phyloP scores from a whole-genome alignment of 64 coral and sea anemone genomes.

The Stichodactyla helianthus region DNA sequence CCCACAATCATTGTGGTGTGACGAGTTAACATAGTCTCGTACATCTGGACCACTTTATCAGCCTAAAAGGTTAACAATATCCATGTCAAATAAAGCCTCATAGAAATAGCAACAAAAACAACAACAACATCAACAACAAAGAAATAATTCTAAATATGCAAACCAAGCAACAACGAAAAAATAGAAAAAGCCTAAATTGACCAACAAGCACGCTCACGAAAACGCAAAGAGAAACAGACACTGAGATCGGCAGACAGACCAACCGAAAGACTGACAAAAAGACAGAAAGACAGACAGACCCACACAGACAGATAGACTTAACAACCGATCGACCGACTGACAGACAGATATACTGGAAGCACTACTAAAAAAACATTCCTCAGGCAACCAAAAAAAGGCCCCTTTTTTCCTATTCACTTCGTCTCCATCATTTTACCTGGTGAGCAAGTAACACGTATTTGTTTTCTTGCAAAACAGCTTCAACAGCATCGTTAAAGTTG shows the following conservation, averaged over 20 bases:
- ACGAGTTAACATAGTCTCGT: constrained; percentile 98
- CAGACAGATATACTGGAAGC: neutral
- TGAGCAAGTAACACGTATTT: constrained; percentile 85
- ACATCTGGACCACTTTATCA: constrained; percentile 99
- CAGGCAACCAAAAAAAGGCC: neutral
- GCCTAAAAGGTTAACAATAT: constrained; percentile 34
- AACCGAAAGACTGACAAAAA: no score
- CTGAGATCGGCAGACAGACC: no score
- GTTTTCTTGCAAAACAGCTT: constrained; percentile 80
- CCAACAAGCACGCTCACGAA: neutral
- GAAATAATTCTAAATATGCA: neutral
- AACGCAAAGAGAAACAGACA: neutral
- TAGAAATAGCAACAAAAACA: neutral
- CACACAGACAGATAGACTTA: neutral
- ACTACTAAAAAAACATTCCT: neutral
- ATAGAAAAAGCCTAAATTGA: neutral
- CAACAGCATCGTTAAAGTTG: constrained; percentile 96
- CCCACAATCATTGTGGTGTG: constrained; percentile 99
- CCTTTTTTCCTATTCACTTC: neutral
- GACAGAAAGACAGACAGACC: neutral
- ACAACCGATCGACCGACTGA: no score
- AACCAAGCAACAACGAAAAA: constrained; percentile 34
- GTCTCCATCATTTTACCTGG: constrained; percentile 40
- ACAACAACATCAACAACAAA: neutral
- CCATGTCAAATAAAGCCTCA: neutral